Percentiles rank a stretch among this genome's conserved stretches.
phyloP scores from a whole-genome alignment of 2,888 invertebrate genomes.

The Cephus sareptanus region DNA sequence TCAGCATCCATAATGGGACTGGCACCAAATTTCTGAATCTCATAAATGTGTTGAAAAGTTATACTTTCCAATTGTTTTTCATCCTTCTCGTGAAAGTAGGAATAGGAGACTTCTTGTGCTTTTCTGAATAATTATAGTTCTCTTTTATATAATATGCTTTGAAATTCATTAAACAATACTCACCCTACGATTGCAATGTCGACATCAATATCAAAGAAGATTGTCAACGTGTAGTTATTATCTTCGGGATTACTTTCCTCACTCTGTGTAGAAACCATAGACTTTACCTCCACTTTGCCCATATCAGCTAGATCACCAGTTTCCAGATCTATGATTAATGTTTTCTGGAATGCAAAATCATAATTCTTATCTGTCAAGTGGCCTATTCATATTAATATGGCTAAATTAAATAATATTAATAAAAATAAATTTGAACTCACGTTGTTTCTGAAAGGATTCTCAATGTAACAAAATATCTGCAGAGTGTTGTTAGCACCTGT shows the following conservation, averaged over 20 bases:
- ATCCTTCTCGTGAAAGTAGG: conserved; percentile 50
- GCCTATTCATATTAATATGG: background rate
- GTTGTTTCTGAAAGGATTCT: conserved; percentile 49
- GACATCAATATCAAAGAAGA: conserved; percentile 56
- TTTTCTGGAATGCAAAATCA: background rate
- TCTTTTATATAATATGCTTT: conserved; percentile 10
- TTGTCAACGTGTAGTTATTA: conserved; percentile 38
- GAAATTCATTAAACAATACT: conserved; percentile 21
- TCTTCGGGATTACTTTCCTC: conserved; percentile 44
- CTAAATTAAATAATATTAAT: background rate
- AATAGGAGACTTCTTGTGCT: conserved; percentile 58
- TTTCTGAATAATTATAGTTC: conserved; percentile 44
- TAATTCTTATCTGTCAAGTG: background rate
- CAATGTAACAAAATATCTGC: conserved; percentile 50
- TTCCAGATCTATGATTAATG: conserved; percentile 47
- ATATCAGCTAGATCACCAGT: conserved; percentile 45
- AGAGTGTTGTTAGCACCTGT: conserved; percentile 34
- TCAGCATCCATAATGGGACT: conserved; percentile 61
- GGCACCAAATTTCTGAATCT: conserved; percentile 59
- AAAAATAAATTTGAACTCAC: conserved; percentile 13
- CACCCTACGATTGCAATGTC: conserved; percentile 64
- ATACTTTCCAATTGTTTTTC: conserved; percentile 47
- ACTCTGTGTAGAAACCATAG: conserved; percentile 59
- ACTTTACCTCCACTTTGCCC: conserved; percentile 41
- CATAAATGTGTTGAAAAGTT: conserved; percentile 54